Evolutionary conservation across 2,113 vertebrate species (phyloP).

Genomic region (Rostratula benghalensis): DNA sequence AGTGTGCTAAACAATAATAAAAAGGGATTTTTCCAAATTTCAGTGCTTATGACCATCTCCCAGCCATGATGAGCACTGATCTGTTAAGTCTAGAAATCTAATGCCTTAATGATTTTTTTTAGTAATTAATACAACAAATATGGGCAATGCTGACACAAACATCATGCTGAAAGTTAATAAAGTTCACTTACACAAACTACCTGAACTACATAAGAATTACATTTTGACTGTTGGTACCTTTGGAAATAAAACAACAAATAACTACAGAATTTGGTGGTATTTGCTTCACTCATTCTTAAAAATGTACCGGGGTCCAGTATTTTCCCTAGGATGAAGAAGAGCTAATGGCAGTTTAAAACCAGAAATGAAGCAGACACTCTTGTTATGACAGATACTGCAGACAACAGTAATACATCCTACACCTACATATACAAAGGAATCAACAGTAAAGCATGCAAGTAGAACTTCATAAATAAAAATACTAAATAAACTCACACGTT

Average conservation of each 20-base stretch:
- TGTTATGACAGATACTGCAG: neutral
- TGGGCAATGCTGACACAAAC: neutral
- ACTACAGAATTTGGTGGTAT: neutral
- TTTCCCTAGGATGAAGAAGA: neutral
- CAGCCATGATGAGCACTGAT: neutral
- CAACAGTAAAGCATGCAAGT: neutral
- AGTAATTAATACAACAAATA: neutral
- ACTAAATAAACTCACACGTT: constrained; percentile 84
- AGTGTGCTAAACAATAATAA: neutral
- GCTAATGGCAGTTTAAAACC: neutral
- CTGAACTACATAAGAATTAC: neutral
- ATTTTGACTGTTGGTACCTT: neutral
- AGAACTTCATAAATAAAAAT: neutral
- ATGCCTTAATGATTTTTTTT: neutral
- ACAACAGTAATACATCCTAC: neutral
- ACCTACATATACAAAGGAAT: neutral
- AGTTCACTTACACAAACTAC: neutral
- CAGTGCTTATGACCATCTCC: neutral
- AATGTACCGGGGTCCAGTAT: neutral
- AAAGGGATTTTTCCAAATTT: neutral
- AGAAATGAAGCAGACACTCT: neutral
- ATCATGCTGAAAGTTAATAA: neutral
- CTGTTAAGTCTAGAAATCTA: neutral
- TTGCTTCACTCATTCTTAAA: neutral
- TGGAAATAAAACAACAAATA: neutral